Base-by-base conservation (phyloP, 1,140 invertebrate genomes). In the Meloidogyne exigua region DNA sequence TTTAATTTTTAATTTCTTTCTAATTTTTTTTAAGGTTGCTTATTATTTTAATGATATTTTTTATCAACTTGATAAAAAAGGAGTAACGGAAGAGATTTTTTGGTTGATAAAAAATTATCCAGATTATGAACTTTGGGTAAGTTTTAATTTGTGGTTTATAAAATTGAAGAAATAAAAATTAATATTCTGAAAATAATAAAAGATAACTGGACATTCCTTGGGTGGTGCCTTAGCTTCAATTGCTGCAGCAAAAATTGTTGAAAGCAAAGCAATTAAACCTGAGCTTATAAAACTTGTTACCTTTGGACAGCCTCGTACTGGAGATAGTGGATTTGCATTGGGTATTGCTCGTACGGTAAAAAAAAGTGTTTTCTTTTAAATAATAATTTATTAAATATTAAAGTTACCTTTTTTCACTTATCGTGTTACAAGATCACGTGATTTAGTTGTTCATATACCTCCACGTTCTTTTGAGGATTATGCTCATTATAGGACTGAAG, bases 231-330 rank as follows among this genome's bases (percentile, higher is more conserved):
- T 76, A 42, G 75, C 75, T 15, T n/a, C 75, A 12, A 26, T 76
- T 15, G 69, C 75, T 28, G 68, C 66, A 18, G 75, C 75, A 26
- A 49, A 75, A 64, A 73, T 83, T 49, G 76, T 70, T 23, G 75
- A 75, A 62, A 75, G 76, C 49, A 69, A 77, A 12, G 65, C 57
- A 42, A 64, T 69, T 28, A 44, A 63, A 25, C 26, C 74, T 18
- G 26, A 80, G 9, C 44, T 18, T 15, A 63, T 83, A 5, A 83
- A 83, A 49, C 69, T 83, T 28, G 77, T 81, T 70, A 83, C 82
- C 21, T 83, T 82, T 65, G 82, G 82, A 36, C 80, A 83, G 57
- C 82, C 82, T 63, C 57, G 82, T 39, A 83, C 79, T 13, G 82
- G 82, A 49, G 70, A 83, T 44, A 73, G 68, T 49, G 75, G 49